Evolutionary conservation across 30 jellyfish, hydroid and myxozoan genomes (phyloP), one percentile per base, ranked within the genome.

Genomic region (Hydractinia symbiolongicarpus): DNA sequence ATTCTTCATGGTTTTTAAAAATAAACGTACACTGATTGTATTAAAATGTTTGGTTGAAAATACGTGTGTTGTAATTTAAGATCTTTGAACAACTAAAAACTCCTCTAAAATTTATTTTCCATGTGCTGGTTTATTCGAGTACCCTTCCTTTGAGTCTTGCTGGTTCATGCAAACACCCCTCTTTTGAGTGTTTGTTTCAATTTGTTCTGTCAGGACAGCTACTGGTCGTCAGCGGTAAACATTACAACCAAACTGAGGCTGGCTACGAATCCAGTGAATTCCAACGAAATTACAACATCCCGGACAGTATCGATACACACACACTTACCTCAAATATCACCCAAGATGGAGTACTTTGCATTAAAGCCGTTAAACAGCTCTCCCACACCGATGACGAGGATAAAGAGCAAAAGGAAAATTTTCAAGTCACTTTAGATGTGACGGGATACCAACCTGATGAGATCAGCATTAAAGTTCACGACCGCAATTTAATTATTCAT

Each of bases 201-300:
- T 30, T 67, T 21, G 19, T 67, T 13, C 51, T 71, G 9, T 50
- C 51, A 82, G 94, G 88, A 2, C 61, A 76, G 61, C 53, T 40
- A 54, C 68, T 84, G n/a, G 58, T 76, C 9, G 89, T 88, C 14
- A 68, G 72, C 9, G 96, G 96, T 5, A 88, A 83, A 73, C 96
- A 78, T 76, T 77, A 82, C 84, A 61, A 62, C 53, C 80, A 88
- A 52, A 78, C 69, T 4, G 94, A 88, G 44, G 8, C 58, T 78
- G 96, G 96, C 1, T 88, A 66, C 64, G 96, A 88, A 16, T 72
- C 86, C 10, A 52, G 95, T 11, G 95, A 88, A 60, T 88, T 88
- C 64, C 67, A 83, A 76, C 68, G 96, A 21, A 77, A 52, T 5
- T 88, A 88, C 76, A 57, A 67, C 1, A 69, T 88, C n/a, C 94